Percentiles rank a stretch among this genome's conserved stretches.
Conservation (phyloP, 1,140 invertebrate genomes). For the Ridgeia piscesae region DNA sequence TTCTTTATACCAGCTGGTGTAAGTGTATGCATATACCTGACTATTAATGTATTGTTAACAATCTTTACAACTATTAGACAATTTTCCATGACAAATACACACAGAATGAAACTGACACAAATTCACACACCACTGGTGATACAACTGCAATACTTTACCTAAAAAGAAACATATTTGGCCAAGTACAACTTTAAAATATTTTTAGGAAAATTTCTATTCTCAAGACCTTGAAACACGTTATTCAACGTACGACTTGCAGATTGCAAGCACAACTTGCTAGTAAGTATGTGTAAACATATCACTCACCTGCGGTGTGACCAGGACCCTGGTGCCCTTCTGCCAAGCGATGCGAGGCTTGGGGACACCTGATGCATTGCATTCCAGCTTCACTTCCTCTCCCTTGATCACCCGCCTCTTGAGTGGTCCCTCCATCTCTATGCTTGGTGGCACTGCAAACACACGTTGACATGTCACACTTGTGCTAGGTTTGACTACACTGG, state of each 20-base stretch:
- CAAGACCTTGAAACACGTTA: too few relatives aligned
- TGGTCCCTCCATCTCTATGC: conserved; percentile 23
- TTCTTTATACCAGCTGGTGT: too few relatives aligned
- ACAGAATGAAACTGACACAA: neutral
- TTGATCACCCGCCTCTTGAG: conserved; percentile 30
- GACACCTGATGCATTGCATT: conserved; percentile 55
- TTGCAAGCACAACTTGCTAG: neutral
- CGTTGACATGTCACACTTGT: too few relatives aligned
- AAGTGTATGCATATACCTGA: too few relatives aligned
- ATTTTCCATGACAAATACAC: too few relatives aligned
- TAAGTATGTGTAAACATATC: neutral
- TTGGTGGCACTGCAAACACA: conserved; percentile 28
- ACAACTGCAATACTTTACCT: too few relatives aligned
- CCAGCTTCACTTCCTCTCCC: conserved; percentile 42
- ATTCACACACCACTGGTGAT: neutral
- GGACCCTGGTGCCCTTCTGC: conserved; percentile 50
- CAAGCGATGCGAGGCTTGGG: conserved; percentile 53
- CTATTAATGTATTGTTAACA: too few relatives aligned
- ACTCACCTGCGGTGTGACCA: neutral
- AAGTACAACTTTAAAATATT: too few relatives aligned
- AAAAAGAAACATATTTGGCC: too few relatives aligned
- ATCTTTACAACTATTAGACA: neutral
- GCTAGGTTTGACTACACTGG: too few relatives aligned
- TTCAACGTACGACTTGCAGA: neutral
- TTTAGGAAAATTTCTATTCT: too few relatives aligned